Conservation (phyloP, 2,797 vertebrate genomes). For the Pelodytes ibericus region DNA sequence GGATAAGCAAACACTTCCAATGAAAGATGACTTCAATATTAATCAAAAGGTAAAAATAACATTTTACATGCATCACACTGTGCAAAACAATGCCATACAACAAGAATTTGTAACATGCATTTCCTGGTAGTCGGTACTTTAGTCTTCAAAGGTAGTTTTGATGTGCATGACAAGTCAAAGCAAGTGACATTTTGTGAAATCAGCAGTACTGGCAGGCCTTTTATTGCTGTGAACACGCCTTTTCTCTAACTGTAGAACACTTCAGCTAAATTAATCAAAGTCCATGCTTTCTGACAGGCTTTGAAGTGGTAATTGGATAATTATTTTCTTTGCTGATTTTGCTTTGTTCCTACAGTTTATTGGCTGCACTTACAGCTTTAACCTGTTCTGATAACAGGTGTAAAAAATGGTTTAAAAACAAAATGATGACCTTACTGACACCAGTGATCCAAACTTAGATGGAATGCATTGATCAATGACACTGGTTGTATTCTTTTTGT, state of each 20-base stretch:
- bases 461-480: too few relatives aligned
- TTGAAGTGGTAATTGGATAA: slow-evolving; percentile 80
- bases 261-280: slow-evolving; percentile 83
- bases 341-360: slow-evolving; percentile 63
- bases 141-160: slow-evolving; percentile 81
- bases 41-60: slow-evolving; percentile 76
- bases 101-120: slow-evolving; percentile 85
- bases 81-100: slow-evolving; percentile 64
- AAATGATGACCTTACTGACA: slow-evolving; percentile 32
- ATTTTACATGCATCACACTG: slow-evolving; percentile 54
- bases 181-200: slow-evolving; percentile 81
- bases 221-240: slow-evolving; percentile 72
- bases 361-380: slow-evolving; percentile 55
- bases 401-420: slow-evolving; percentile 18
- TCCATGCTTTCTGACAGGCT: slow-evolving; percentile 72
- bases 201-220: slow-evolving; percentile 74
- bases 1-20: slow-evolving; percentile 46
- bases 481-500: too few relatives aligned
- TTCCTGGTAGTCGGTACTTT: slow-evolving; percentile 82
- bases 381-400: slow-evolving; percentile 27
- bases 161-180: slow-evolving; percentile 79
- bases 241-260: slow-evolving; percentile 74
- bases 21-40: slow-evolving; percentile 69
- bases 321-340: slow-evolving; percentile 72
- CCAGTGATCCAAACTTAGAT: too few relatives aligned